Evolutionary conservation across 2,888 invertebrate genomes (phyloP), one percentile per base, ranked within the genome.

Genomic region (Penaeus monodon): DNA sequence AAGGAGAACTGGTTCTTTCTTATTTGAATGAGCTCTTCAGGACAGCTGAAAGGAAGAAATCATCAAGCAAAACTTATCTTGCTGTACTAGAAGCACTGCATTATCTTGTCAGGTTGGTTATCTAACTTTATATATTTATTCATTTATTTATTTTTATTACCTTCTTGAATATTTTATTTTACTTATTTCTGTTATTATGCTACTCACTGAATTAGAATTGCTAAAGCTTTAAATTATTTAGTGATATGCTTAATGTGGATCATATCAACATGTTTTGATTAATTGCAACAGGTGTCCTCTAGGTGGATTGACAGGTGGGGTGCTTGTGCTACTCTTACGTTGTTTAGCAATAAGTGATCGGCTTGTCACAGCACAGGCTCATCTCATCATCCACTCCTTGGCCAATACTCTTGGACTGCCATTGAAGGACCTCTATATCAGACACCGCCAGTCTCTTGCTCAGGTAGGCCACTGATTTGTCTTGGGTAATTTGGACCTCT

Each of bases 31-130:
- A 79, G 24, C 27, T 87, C 12, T 66, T 87, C 64, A 87, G 65
- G 74, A 70, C 33, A 33, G 65, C 49, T 74, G 65, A 79, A 14
- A 33, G 17, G 6, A 24, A 49, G 57, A n/a, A 65, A 24, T n/a
- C 82, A 24, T 65, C 83, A n/a, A 83, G 64, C 38, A 70, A 83
- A n/a, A 27, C 74, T n/a, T 70, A 66, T 22, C 33, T 79, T 1
- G 82, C 83, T 17, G 74, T 87, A 22, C 24, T 82, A 10, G 86
- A 87, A 49, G 83, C 79, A 29, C 65, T 83, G n/a, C 83, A 87
- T 33, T 80, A 87, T 79, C 83, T 87, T 22, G 82, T 83, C n/a
- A 83, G 73, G 86, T 87, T 79, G 64, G 85, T 17, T 64, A 63
- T 57, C 63, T 29, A 29, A 14, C 63, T 33, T 27, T 63, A 27